Conservation (phyloP, 2,113 vertebrate species). For the Beaufortia kweichowensis region DNA sequence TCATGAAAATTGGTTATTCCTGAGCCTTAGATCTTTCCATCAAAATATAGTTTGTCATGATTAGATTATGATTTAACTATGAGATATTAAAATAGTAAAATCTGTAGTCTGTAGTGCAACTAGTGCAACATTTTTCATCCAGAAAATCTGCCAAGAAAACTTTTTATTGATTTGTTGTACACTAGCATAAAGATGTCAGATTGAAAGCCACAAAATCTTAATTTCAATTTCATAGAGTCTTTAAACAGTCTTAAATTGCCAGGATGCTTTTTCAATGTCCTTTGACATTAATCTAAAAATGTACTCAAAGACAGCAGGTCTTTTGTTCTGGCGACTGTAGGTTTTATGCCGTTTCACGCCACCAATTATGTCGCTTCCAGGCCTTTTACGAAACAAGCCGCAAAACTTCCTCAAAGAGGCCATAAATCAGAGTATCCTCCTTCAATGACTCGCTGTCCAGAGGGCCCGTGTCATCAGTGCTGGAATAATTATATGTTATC, state of each 20-base stretch:
- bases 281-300: constrained; percentile 7
- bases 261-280: not conserved
- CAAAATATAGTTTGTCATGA: too few species aligned
- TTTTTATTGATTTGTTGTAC: too few species aligned
- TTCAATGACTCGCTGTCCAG: constrained; percentile 29
- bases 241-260: not conserved
- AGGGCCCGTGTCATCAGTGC: constrained; percentile 7
- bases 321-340: not conserved
- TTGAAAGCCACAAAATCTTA: not conserved
- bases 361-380: constrained; percentile 13
- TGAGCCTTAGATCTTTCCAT: too few species aligned
- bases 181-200: too few species aligned
- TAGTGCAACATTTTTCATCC: too few species aligned
- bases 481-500: constrained; percentile 34
- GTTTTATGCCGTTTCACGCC: too few species aligned
- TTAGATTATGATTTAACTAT: too few species aligned
- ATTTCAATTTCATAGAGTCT: not conserved
- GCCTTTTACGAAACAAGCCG: constrained; percentile 10
- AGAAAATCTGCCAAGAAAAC: too few species aligned
- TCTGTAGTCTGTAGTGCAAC: too few species aligned
- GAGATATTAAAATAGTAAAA: too few species aligned
- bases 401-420: constrained; percentile 30
- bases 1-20: too few species aligned
- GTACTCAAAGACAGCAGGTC: not conserved
- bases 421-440: constrained; percentile 39